These are phyloP conservation scores for Vulpes vulpes DNA, from an alignment of 2,113 vertebrate genomes.

Conservation along the genomic window DNA sequence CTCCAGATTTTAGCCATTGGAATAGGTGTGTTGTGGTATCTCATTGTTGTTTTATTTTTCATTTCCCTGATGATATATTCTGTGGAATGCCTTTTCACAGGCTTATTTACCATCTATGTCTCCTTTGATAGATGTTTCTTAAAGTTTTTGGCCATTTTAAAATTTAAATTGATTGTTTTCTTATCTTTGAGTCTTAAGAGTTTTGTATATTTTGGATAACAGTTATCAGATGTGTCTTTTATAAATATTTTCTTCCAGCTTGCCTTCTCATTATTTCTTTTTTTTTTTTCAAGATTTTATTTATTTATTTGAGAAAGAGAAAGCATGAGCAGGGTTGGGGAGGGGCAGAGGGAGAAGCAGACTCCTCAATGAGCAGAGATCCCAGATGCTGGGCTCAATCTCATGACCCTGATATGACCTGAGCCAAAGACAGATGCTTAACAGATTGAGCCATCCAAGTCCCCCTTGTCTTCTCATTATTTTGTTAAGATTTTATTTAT, in stretches of 20 bases:
- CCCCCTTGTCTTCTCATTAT: too few species aligned
- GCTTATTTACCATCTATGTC: background rate
- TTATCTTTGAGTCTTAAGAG: background rate
- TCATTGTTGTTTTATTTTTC: background rate
- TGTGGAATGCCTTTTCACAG: background rate
- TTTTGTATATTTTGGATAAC: background rate
- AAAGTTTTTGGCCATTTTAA: background rate
- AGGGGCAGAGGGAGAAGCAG: background rate
- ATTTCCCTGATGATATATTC: background rate
- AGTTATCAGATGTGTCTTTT: background rate
- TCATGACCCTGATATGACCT: background rate
- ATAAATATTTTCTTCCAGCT: background rate
- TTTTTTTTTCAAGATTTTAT: background rate
- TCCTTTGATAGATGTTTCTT: background rate
- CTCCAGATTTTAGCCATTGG: background rate
- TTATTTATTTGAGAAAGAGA: background rate
- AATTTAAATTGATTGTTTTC: background rate
- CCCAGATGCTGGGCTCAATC: background rate
- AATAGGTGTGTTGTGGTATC: background rate
- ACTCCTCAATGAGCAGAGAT: background rate
- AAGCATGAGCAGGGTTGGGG: background rate
- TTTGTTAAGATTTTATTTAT: too few species aligned
- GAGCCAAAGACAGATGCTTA: background rate
- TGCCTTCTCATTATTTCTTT: background rate
- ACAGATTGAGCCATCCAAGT: background rate